These are phyloP conservation scores for Leucopsar rothschildi DNA, from an alignment of 2,113 vertebrate species.

Conservation along the genomic window DNA sequence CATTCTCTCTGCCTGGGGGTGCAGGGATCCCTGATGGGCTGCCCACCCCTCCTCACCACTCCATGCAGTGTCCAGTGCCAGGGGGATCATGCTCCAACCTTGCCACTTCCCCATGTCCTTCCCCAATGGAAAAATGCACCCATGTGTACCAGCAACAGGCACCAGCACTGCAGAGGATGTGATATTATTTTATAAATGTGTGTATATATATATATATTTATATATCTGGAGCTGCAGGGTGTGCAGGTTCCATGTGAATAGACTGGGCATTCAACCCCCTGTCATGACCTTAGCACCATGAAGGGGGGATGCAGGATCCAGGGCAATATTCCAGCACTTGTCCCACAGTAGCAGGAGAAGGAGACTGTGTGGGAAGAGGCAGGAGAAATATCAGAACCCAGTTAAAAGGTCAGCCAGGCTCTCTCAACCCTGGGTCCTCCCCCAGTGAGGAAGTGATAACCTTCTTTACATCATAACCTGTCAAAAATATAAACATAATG, in stretches of 20 bases:
- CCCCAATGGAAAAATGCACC: neutral
- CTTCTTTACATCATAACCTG: conserved; percentile 11
- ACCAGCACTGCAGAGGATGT: neutral
- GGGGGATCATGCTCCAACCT: rapidly evolving
- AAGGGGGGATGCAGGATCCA: neutral
- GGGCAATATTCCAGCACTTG: neutral
- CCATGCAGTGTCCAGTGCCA: neutral
- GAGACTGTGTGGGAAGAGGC: neutral
- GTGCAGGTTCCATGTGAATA: neutral
- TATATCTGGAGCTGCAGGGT: neutral
- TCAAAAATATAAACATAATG: neutral
- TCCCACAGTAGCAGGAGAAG: neutral
- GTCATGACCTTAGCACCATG: neutral
- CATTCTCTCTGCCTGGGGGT: neutral
- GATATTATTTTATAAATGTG: neutral
- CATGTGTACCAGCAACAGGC: rapidly evolving
- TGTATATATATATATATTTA: neutral
- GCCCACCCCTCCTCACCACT: neutral
- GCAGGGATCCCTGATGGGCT: neutral
- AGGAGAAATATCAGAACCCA: neutral
- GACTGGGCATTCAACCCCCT: neutral
- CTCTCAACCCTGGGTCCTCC: neutral
- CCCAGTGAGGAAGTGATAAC: neutral
- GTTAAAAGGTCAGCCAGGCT: conserved; percentile 23
- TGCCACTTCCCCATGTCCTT: neutral